Percentiles rank a stretch among this genome's conserved stretches.
Evolutionary conservation across 1,140 invertebrate species (phyloP).

Genomic region (Drosophila sproati): DNA sequence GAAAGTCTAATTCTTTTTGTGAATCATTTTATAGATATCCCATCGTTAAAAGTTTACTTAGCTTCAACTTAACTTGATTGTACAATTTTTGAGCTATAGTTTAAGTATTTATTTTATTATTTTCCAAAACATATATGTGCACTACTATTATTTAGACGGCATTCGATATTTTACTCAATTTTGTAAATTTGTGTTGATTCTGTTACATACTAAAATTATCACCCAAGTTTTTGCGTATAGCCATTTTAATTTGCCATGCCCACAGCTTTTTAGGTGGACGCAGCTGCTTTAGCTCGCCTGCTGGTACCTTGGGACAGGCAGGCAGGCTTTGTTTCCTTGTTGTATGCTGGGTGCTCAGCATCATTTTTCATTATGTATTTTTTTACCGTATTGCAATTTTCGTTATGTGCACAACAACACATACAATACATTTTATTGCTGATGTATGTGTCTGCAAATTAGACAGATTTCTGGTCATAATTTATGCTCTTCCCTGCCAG

Average conservation of each 20-base stretch:
- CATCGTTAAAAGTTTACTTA: too few relatives aligned
- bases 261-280: constrained; percentile 63
- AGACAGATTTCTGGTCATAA: constrained; percentile 69
- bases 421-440: constrained; percentile 66
- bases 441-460: constrained; percentile 26
- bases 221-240: constrained; percentile 58
- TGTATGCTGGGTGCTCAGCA: constrained; percentile 20
- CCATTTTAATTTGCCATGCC: constrained; percentile 37
- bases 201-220: constrained; percentile 63
- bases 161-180: too few relatives aligned
- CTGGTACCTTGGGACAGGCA: constrained; percentile 6
- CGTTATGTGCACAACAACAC: constrained; percentile 14
- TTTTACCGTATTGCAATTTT: constrained; percentile 57
- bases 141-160: not conserved
- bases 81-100: too few relatives aligned
- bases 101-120: too few relatives aligned
- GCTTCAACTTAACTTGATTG: too few relatives aligned
- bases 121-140: not conserved
- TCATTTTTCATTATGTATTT: constrained; percentile 79
- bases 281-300: constrained; percentile 53
- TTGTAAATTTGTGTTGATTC: constrained; percentile 46
- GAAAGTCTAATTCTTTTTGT: too few relatives aligned
- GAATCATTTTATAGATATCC: too few relatives aligned
- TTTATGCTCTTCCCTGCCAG: constrained; percentile 35
- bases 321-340: not conserved